Conservation (phyloP, 1,140 invertebrate species). For the Bombus pascuorum region DNA sequence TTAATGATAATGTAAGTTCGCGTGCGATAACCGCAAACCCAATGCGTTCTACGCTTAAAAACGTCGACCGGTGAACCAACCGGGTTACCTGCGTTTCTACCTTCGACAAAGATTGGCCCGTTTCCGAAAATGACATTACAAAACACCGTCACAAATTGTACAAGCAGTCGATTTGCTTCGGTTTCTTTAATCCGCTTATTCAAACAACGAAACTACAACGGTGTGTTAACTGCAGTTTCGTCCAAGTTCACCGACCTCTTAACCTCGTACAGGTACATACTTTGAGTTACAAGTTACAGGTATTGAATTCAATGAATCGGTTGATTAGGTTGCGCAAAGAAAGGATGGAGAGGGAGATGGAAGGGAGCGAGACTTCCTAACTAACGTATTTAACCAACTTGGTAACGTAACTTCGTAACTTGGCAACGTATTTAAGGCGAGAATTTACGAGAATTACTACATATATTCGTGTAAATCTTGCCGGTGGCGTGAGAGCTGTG, state of each 20-base stretch:
- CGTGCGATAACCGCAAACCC: conserved; percentile 44
- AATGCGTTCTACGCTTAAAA: conserved; percentile 6
- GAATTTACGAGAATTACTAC: neutral
- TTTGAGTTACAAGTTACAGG: neutral
- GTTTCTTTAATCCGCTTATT: neutral
- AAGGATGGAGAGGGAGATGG: neutral
- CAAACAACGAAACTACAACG: too few relatives aligned
- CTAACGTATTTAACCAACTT: neutral
- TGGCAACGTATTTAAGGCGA: neutral
- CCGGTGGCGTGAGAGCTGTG: neutral
- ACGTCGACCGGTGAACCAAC: conserved; percentile 10
- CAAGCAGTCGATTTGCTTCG: neutral
- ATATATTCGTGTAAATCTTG: neutral
- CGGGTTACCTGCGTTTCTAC: conserved; percentile 7
- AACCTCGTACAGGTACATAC: neutral
- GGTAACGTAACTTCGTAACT: neutral
- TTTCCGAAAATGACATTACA: neutral
- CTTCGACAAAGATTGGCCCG: conserved; percentile 32
- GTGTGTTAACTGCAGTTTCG: too few relatives aligned
- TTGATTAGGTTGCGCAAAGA: neutral
- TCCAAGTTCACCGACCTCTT: too few relatives aligned
- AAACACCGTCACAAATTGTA: neutral
- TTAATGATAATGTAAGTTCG: conserved; percentile 69
- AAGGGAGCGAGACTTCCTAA: neutral
- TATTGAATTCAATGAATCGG: neutral